Percentiles rank a stretch among this genome's conserved stretches.
Conservation (phyloP, 2,113 vertebrate species). For the Lamprotornis superbus region DNA sequence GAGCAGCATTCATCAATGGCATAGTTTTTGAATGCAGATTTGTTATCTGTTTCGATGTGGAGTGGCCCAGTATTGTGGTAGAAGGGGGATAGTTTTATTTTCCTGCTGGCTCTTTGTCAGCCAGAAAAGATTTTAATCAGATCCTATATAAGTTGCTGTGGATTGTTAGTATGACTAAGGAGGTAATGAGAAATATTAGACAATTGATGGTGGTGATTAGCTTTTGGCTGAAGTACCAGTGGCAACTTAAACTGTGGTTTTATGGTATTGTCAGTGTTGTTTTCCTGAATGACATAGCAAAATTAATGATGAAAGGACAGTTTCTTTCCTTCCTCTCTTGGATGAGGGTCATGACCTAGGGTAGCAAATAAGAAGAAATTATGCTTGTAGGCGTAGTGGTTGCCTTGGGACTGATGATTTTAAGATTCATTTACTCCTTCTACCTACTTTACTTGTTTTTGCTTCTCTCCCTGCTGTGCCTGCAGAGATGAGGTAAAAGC, state of each 20-base stretch:
- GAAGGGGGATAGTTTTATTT: neutral
- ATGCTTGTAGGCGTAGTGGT: slow-evolving; percentile 43
- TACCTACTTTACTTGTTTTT: neutral
- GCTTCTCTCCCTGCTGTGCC: neutral
- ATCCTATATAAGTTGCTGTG: neutral
- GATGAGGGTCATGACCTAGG: slow-evolving; percentile 50
- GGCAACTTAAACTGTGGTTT: slow-evolving; percentile 50
- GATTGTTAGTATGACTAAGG: slow-evolving; percentile 29
- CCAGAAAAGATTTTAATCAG: slow-evolving; percentile 32
- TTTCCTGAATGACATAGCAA: slow-evolving; percentile 34
- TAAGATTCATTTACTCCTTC: slow-evolving; percentile 21
- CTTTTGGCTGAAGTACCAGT: slow-evolving; percentile 30
- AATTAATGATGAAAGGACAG: slow-evolving; percentile 60
- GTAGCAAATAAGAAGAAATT: slow-evolving; percentile 37
- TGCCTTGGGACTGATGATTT: slow-evolving; percentile 46
- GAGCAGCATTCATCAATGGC: neutral
- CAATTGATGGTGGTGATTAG: slow-evolving; percentile 52
- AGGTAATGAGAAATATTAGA: slow-evolving; percentile 52
- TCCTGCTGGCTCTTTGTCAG: neutral
- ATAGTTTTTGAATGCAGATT: neutral
- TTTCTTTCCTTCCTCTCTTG: slow-evolving; percentile 48
- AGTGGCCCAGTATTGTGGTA: neutral
- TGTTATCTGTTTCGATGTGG: neutral
- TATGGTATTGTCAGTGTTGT: slow-evolving; percentile 32
- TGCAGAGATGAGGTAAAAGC: neutral